phyloP scores from a whole-genome alignment of 2,888 invertebrate genomes.

The Lysandra bellargus region DNA sequence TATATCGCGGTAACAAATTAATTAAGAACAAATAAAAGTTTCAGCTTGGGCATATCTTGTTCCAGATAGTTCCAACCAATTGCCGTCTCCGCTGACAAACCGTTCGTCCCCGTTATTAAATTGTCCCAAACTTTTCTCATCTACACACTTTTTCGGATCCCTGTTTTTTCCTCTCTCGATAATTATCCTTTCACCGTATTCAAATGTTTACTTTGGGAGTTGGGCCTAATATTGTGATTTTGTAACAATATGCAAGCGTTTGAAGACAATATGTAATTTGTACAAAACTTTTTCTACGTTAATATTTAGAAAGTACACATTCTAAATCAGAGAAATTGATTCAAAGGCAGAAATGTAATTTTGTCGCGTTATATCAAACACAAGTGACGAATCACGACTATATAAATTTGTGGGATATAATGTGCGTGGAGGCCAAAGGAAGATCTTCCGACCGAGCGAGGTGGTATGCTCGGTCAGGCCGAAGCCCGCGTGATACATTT shows the following conservation, averaged over 20 bases:
- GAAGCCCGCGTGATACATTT: no score
- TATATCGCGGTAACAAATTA: conserved; percentile 10
- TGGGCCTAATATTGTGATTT: neutral
- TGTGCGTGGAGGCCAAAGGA: no score
- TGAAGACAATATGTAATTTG: neutral
- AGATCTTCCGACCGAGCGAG: no score
- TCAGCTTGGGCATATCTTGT: conserved; percentile 28
- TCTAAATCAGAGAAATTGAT: no score
- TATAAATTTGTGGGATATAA: no score
- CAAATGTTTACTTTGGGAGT: neutral
- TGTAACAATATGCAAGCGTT: neutral
- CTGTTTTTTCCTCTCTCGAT: conserved; percentile 31
- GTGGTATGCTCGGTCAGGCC: no score
- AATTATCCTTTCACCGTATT: conserved; percentile 37
- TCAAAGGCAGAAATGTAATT: no score
- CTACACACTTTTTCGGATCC: conserved; percentile 31
- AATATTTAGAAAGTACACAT: no score
- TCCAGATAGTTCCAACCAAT: conserved; percentile 40
- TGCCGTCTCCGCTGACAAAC: conserved; percentile 47
- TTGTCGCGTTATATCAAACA: no score
- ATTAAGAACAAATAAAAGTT: conserved; percentile 19
- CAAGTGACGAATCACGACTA: no score
- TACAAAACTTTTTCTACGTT: neutral
- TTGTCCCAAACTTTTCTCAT: conserved; percentile 74
- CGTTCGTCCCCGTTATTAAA: conserved; percentile 64